These are phyloP conservation scores for Muscidifurax raptorellus DNA, from an alignment of 1,140 invertebrate species.

Conservation along the genomic window DNA sequence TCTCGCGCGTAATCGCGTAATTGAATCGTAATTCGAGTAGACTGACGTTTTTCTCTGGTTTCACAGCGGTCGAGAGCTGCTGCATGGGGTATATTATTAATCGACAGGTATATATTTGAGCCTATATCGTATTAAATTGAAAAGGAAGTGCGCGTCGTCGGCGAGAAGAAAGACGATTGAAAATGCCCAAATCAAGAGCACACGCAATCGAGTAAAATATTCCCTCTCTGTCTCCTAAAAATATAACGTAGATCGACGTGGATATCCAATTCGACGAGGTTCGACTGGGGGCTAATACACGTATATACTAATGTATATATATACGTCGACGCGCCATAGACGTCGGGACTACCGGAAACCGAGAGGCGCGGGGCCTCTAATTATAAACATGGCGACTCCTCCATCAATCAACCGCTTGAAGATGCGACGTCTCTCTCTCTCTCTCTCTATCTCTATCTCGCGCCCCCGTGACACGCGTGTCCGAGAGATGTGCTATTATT, in stretches of 20 bases:
- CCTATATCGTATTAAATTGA: not conserved
- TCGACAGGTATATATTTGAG: no score
- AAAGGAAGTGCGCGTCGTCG: not conserved
- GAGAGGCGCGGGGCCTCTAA: conserved; percentile 43
- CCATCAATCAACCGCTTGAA: conserved; percentile 53
- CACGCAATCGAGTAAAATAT: no score
- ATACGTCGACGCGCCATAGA: not conserved
- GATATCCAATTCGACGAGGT: conserved; percentile 44
- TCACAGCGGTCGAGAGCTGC: not conserved
- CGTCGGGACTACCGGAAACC: conserved; percentile 44
- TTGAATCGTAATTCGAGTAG: conserved; percentile 43
- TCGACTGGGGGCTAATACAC: conserved; percentile 5
- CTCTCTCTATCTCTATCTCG: conserved; percentile 31
- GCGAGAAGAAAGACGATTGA: not conserved
- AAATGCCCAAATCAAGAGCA: not conserved
- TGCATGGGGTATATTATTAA: not conserved
- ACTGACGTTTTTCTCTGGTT: not conserved
- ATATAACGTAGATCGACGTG: conserved; percentile 10
- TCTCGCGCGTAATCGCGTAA: conserved; percentile 39
- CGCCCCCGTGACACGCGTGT: conserved; percentile 3
- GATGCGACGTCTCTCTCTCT: conserved; percentile 34
- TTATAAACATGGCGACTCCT: conserved; percentile 53
- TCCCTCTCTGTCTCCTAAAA: conserved; percentile 5
- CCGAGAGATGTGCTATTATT: conserved; percentile 56
- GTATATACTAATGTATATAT: not conserved